Conservation (phyloP, 2,888 invertebrate species). For the Xanthostigma xanthostigma region DNA sequence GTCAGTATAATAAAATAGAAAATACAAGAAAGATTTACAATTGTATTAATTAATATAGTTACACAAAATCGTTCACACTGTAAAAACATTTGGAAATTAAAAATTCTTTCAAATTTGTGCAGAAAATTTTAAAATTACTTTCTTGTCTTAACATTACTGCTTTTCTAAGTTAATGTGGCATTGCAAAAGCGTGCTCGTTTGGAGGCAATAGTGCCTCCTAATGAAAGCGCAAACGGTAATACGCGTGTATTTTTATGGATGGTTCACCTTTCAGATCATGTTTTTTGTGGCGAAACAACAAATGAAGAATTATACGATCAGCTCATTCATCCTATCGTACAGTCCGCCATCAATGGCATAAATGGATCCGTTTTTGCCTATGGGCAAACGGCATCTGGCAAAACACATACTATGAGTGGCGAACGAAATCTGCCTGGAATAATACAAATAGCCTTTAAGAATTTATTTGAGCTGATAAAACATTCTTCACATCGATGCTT, state of each 20-base stretch:
- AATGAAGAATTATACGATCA: constrained; percentile 50
- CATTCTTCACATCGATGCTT: constrained; percentile 51
- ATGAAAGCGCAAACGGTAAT: too few species aligned
- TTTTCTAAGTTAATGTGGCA: too few species aligned
- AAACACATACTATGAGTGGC: constrained; percentile 76
- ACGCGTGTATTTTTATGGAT: constrained; percentile 1
- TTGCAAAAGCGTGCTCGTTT: too few species aligned
- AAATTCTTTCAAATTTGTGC: too few species aligned
- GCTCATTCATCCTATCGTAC: constrained; percentile 55
- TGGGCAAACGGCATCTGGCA: constrained; percentile 83
- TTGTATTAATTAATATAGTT: too few species aligned
- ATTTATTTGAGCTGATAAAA: constrained; percentile 53
- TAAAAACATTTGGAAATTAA: too few species aligned
- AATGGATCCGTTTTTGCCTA: constrained; percentile 86
- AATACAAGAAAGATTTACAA: too few species aligned
- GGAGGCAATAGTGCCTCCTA: too few species aligned
- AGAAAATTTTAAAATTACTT: too few species aligned
- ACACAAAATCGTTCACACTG: too few species aligned
- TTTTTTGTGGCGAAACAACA: constrained; percentile 43
- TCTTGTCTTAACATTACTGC: too few species aligned
- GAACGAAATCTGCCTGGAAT: constrained; percentile 52
- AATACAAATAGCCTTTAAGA: constrained; percentile 52
- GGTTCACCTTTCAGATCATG: constrained; percentile 40
- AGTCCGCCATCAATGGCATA: constrained; percentile 55
- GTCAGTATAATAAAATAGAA: too few species aligned